Percentiles rank a stretch among this genome's conserved stretches.
Conservation (phyloP, 2,888 invertebrate species). For the Xylophagus ater region DNA sequence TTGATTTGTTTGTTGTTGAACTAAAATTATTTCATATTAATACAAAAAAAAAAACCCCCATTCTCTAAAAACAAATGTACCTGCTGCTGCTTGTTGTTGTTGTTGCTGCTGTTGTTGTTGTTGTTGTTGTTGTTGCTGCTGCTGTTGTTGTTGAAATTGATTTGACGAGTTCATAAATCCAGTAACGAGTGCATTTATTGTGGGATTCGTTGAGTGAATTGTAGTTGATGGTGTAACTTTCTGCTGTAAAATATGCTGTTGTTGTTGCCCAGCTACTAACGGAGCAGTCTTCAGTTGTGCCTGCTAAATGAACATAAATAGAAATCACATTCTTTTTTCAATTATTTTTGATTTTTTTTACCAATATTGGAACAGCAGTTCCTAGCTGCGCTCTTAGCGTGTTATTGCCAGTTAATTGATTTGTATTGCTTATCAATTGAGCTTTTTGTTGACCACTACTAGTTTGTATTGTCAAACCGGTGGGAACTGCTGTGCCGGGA, state of each 20-base stretch:
- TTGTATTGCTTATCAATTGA: conserved; percentile 25
- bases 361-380: conserved; percentile 54
- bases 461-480: conserved; percentile 34
- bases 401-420: conserved; percentile 20
- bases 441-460: conserved; percentile 28
- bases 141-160: conserved; percentile 59
- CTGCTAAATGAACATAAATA: conserved; percentile 41
- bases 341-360: conserved; percentile 33
- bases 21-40: no score
- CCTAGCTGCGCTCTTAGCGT: conserved; percentile 34
- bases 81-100: conserved; percentile 13
- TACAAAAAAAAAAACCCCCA: no score
- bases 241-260: conserved; percentile 28
- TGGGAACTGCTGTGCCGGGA: conserved; percentile 24
- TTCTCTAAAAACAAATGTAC: no score
- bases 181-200: conserved; percentile 66
- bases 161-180: conserved; percentile 74
- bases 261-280: conserved; percentile 27
- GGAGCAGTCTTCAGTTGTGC: conserved; percentile 51
- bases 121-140: conserved; percentile 31
- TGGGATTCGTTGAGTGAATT: conserved; percentile 40
- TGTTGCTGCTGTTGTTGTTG: conserved; percentile 18
- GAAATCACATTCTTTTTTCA: neutral
- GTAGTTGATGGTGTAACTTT: conserved; percentile 22
- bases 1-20: conserved; percentile 12